Evolutionary conservation across 2,888 invertebrate genomes (phyloP).

Genomic region (Parnassius apollo): DNA sequence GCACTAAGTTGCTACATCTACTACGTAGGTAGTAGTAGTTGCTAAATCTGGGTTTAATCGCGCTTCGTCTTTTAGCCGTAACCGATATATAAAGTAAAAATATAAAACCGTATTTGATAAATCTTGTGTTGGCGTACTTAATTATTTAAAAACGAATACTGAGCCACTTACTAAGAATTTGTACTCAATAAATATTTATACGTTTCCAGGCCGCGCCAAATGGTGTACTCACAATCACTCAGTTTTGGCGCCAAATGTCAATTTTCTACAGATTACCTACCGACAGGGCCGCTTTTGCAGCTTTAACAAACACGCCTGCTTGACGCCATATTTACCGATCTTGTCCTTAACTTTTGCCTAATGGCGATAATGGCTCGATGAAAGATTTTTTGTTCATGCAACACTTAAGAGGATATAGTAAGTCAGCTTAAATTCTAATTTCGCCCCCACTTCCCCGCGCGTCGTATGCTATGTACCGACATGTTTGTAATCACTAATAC

Average conservation of each 20-base stretch:
- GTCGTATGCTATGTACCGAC: no score
- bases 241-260: constrained; percentile 72
- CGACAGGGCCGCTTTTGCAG: constrained; percentile 45
- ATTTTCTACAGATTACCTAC: constrained; percentile 67
- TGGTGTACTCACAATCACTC: constrained; percentile 58
- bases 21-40: no score
- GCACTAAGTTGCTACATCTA: no score
- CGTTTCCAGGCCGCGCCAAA: constrained; percentile 54
- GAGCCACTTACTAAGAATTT: constrained; percentile 47
- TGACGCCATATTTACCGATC: constrained; percentile 33
- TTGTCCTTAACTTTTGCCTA: constrained; percentile 43
- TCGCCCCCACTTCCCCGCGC: no score
- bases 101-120: no score
- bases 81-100: no score
- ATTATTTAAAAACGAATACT: constrained; percentile 31
- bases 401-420: no score
- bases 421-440: no score
- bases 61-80: no score
- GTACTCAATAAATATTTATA: constrained; percentile 62
- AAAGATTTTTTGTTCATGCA: constrained; percentile 60
- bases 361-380: constrained; percentile 50
- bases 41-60: no score
- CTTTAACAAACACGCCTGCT: constrained; percentile 47
- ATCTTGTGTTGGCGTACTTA: constrained; percentile 12
- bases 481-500: no score